Evolutionary conservation across 2,888 invertebrate genomes (phyloP), one percentile per base, ranked within the genome.

Genomic region (Cheilosia grossa): DNA sequence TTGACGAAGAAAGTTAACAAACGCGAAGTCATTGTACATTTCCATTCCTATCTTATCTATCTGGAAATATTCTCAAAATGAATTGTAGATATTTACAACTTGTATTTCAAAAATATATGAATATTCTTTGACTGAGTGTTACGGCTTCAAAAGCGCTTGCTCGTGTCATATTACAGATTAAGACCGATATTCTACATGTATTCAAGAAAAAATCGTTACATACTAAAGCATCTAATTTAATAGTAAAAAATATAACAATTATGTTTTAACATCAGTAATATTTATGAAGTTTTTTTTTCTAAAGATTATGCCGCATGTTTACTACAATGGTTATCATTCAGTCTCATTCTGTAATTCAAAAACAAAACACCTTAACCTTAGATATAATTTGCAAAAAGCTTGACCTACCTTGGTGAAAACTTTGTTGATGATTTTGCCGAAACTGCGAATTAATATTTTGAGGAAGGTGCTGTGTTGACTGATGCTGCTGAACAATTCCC

Each of bases 391-490:
- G 63, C 37, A 75, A 80, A 79, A 37, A 72, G 21, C 53, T 37
- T 59, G 19, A 81, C 70, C 21, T 69, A 80, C 79, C 80, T 73
- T 72, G 78, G 56, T 85, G 80, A 15, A 88, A 88, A 27, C 67
- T 44, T 86, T 75, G 51, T 53, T 56, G 67, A 19, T 73, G 79
- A n/a, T 67, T 67, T 33, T 87, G 88, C 2, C 87, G 87, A 0
- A 86, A 89, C 51, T 90, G 89, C 15, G 58, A 13, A 89, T 49
- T 63, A 59, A 33, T 24, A 51, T 30, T 90, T 89, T 2, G 91
- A 89, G 92, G 89, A 24, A 92, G 91, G 87, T 93, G 93, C 56
- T 85, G 61, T 17, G 56, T 49, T 51, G 59, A 19, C 9, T 78
- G 66, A 7, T 64, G 78, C 24, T 33, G 10, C 10, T 33, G 37